These are phyloP conservation scores for Acipenser transmontanus DNA, from an alignment of 2,797 vertebrate species.

Conservation along the genomic window DNA sequence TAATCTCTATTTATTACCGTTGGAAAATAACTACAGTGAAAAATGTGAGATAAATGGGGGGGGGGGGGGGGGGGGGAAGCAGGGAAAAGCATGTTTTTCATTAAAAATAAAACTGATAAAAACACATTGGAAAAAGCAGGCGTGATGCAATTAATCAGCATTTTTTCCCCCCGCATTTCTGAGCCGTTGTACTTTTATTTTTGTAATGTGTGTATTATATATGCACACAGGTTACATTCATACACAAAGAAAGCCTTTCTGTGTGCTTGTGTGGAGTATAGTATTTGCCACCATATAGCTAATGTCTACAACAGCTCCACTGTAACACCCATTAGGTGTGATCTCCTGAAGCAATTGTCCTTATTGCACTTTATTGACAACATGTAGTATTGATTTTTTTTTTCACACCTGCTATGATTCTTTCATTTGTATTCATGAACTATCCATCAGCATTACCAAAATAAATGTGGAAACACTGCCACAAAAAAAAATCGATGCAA, in stretches of 20 bases:
- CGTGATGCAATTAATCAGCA: too few relatives aligned
- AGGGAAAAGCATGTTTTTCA: slow-evolving; percentile 35
- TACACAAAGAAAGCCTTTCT: neutral
- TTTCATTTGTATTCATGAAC: slow-evolving; percentile 98
- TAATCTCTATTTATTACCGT: slow-evolving; percentile 51
- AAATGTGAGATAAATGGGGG: slow-evolving; percentile 42
- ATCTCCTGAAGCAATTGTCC: slow-evolving; percentile 65
- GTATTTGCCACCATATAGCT: slow-evolving; percentile 9
- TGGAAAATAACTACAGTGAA: slow-evolving; percentile 43
- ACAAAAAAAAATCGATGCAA: slow-evolving; percentile 88
- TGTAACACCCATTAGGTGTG: slow-evolving; percentile 31
- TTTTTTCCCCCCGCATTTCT: slow-evolving; percentile 28
- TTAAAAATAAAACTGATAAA: slow-evolving; percentile 42
- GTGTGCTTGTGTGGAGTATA: slow-evolving; percentile 6
- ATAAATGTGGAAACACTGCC: slow-evolving; percentile 89
- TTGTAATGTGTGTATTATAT: slow-evolving; percentile 19
- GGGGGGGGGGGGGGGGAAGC: neutral
- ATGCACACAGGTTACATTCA: neutral
- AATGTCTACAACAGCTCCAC: slow-evolving; percentile 6
- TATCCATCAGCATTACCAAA: slow-evolving; percentile 76
- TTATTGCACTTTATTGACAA: slow-evolving; percentile 65
- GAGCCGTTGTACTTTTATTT: slow-evolving; percentile 25
- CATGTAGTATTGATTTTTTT: slow-evolving; percentile 59
- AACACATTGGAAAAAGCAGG: slow-evolving; percentile 14
- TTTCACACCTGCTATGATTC: slow-evolving; percentile 82